Conservation (phyloP, 2,797 vertebrate species). For the Graptemys geographica region DNA sequence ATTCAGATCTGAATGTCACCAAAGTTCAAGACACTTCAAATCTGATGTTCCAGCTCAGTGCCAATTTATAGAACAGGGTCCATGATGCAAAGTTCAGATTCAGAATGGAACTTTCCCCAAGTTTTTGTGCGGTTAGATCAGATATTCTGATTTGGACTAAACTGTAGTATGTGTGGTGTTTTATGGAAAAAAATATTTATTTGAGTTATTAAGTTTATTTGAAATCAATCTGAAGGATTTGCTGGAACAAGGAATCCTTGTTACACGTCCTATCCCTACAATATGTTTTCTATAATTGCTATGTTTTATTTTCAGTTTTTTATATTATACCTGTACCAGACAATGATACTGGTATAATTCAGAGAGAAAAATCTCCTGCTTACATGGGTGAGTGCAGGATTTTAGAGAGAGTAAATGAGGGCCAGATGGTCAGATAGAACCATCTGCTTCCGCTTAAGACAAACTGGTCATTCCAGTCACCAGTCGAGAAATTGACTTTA, state of each 20-base stretch:
- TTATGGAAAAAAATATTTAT: neutral
- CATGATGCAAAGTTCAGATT: neutral
- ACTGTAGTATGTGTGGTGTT: neutral
- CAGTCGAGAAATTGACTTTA: slow-evolving; percentile 11
- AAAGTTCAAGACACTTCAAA: neutral
- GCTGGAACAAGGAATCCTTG: neutral
- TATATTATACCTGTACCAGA: neutral
- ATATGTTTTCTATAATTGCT: neutral
- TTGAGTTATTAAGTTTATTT: neutral
- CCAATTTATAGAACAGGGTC: neutral
- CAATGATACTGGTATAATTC: neutral
- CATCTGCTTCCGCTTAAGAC: slow-evolving; percentile 57
- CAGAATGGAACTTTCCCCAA: neutral
- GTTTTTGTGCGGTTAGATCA: neutral
- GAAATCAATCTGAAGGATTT: neutral
- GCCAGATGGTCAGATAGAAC: slow-evolving; percentile 52
- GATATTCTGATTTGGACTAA: neutral
- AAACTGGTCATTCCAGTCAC: slow-evolving; percentile 13
- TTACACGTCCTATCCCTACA: neutral
- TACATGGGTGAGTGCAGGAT: neutral
- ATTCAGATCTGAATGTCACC: neutral
- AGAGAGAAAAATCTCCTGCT: neutral
- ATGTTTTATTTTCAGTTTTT: neutral
- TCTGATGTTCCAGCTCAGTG: neutral
- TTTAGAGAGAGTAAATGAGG: slow-evolving; percentile 49